Evolutionary conservation across 2,113 vertebrate genomes (phyloP).

Genomic region (Sander vitreus): DNA sequence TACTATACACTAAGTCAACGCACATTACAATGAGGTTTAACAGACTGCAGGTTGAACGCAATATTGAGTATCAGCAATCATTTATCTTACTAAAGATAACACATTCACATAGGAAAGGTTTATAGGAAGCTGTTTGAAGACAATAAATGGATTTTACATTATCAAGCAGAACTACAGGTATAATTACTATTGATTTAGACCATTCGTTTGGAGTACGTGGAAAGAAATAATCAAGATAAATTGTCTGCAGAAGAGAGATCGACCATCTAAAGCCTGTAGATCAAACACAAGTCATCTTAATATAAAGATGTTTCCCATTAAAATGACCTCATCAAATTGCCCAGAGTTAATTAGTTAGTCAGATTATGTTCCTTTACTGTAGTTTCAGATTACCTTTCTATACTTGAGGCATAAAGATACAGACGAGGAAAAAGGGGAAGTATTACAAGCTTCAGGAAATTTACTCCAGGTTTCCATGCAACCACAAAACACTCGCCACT

Average conservation of each 20-base stretch:
- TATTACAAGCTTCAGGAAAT: slow-evolving; percentile 12
- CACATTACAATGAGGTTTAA: slow-evolving; percentile 16
- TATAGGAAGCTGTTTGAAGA: not conserved
- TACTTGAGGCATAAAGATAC: not conserved
- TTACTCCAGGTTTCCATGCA: slow-evolving; percentile 19
- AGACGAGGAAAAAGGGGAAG: not conserved
- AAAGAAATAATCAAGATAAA: not conserved
- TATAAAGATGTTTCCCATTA: slow-evolving; percentile 20
- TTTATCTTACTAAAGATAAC: not conserved
- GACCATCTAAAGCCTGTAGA: not conserved
- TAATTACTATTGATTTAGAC: not conserved
- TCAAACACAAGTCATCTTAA: not conserved
- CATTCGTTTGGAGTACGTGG: not conserved
- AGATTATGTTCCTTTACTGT: not conserved
- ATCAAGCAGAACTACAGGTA: not conserved
- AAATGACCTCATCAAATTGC: not conserved
- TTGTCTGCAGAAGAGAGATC: not conserved
- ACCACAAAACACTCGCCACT: not conserved
- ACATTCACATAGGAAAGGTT: not conserved
- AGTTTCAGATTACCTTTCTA: not conserved
- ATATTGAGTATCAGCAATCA: not conserved
- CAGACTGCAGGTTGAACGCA: not conserved
- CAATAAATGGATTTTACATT: not conserved
- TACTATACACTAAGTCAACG: not conserved
- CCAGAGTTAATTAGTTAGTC: not conserved